Evolutionary conservation across 2,888 invertebrate species (phyloP), one percentile per base, ranked within the genome.

Genomic region (Drosophila seclusa): DNA sequence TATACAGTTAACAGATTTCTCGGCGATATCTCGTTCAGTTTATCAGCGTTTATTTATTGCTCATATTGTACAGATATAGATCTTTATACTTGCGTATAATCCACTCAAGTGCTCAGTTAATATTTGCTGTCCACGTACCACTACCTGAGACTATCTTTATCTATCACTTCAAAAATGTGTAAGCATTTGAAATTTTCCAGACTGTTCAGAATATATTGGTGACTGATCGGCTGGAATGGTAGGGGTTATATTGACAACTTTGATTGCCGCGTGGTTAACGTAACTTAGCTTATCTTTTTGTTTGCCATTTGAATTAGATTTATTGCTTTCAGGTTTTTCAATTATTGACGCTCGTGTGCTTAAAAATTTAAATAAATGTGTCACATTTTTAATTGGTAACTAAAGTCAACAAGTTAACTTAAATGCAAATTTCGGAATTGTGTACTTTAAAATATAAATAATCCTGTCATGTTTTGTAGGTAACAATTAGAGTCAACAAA

Each of bases 31-130:
- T 48, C 49, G 32, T 40, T 27, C 31, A 11, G 38, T 54, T 69
- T 73, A 80, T 79, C 77, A 58, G 50, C 48, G 8, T 13, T 24
- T 69, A 73, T 64, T 76, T 76, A 66, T 34, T 45, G 59, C 57
- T 71, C 42, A 31, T 59, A 58, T 38, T 58, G 29, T 42, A 13
- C 13, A 38, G 29, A 52, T 36, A 52, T 6, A 10, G 21, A 31
- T 29, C 58, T 21, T 45, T 58, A n/a, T 36, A 21, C 18, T 40
- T 21, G 21, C 13, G 24, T 54, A 36, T n/a, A 55, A 29, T 45
- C 50, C 59, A 24, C 18, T 1, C 7, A 24, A 53, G 73, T 29
- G 36, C 18, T 68, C 0, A 40, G 18, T 13, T 40, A 68, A 62
- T 31, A 49, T 48, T 32, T 38, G 10, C 7, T 21, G 55, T 11